Base-by-base conservation (phyloP, 2,113 vertebrate genomes). In the Aramus guarauna region DNA sequence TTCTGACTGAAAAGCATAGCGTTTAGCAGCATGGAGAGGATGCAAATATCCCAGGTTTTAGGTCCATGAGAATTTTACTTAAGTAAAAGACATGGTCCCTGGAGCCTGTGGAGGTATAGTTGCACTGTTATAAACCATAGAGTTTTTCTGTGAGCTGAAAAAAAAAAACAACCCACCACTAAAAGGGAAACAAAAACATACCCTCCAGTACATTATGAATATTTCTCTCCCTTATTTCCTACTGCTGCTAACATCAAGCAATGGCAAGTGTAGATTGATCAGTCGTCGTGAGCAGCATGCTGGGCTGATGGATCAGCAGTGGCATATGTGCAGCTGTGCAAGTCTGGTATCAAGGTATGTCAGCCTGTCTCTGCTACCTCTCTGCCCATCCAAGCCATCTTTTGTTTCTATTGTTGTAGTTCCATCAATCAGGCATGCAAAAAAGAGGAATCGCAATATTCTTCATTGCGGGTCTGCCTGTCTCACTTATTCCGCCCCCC, bases 251-350 rank as follows among this genome's bases (percentile, higher is more conserved):
- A 72, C 60, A 77, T 62, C 88, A 95, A 91, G 76, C 83, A 91
- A 88, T 71, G 91, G 91, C 88, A 94, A 74, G 78, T 14, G 88
- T 75, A 95, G 96, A 94, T 60, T 92, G 96, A 97, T 97, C 94
- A 92, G 93, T 72, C 32, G 22, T 27, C 4, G 10, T 26, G 18
- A 78, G 94, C 52, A 68, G 79, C 94, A 77, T 87, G 75, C 96
- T 89, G 60, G 15, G 88, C 97, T 96, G 97, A 94, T 69, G 84
- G 91, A 97, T 95, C 96, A 96, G 92, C 95, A 53, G 90, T 90
- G 94, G 95, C 94, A 74, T 90, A 92, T 83, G 89, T 82, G 81
- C 96, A 97, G 97, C 96, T 97, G 96, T 95, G 96, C 96, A 88
- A 91, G 92, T 87, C 97, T 97, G 96, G 92, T 92, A 90, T 47